Base-by-base conservation (phyloP, 64 coral and sea anemone species). In the Catalaphyllia jardinei region DNA sequence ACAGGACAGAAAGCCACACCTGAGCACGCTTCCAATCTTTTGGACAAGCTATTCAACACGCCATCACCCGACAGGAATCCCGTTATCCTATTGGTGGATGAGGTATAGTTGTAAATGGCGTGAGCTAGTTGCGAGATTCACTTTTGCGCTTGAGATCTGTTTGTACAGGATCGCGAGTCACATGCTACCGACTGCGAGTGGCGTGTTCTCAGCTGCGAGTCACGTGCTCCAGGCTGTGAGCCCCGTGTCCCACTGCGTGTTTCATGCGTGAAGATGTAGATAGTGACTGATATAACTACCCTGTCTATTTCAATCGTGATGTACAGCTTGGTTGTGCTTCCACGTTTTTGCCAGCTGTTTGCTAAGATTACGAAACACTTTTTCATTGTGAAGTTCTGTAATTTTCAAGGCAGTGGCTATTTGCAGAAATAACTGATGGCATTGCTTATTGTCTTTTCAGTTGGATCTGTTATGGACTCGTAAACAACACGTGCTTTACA, bases 401-500 rank as follows among this genome's bases (percentile, higher is more conserved):
- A 4, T 65, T 65, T 65, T 65, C 18, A 65, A 24, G 20, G 62
- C 62, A 24, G 9, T 24, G 18, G 4, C 4, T 22, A 20, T 8
- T 8, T 20, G 4, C 17, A 65, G 18, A 20, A 65, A 18, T 65
- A 24, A 20, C 2, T 78, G 14, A 60, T 30, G 7, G 14, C 11
- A 24, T 14, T 14, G 2, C 10, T 78, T n/a, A 8, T 22, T 60
- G 52, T 46, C 73, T 72, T 75, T 80, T 52, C 73, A 98, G 96
- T 55, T 98, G 75, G 96, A 98, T 74, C 88, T 95, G 14, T 52
- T 98, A 22, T 98, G 96, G 96, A 98, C 96, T 4, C 93, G 96
- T 54, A 98, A 98, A 91, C 96, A 98, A 81, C 80, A 94, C 77
- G 93, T 98, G 12, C 86, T 98, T 90, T 98, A 98, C 85, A 94